Percentiles rank a stretch among this genome's conserved stretches.
phyloP scores from a whole-genome alignment of 2,888 invertebrate species.

The Andrena trimmerana region DNA sequence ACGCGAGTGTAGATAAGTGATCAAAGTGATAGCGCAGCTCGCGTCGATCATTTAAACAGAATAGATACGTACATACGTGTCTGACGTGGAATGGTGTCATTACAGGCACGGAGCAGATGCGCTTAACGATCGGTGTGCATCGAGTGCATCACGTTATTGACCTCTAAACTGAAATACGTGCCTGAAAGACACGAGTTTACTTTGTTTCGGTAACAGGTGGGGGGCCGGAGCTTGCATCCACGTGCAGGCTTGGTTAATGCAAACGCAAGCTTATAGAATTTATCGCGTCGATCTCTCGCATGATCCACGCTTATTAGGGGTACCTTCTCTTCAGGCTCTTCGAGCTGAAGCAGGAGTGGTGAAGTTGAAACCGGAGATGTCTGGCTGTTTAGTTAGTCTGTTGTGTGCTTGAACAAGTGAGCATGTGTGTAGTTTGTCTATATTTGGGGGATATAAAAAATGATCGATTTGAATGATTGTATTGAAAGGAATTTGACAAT shows the following conservation, averaged over 20 bases:
- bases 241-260: neutral
- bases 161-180: conserved; percentile 29
- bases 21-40: conserved; percentile 45
- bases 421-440: neutral
- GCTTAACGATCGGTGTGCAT: conserved; percentile 26
- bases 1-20: conserved; percentile 47
- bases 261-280: neutral
- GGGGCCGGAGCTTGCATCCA: neutral
- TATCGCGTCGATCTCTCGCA: neutral
- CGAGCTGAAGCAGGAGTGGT: neutral
- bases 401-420: neutral
- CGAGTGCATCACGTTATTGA: conserved; percentile 44
- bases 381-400: neutral
- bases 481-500: no score
- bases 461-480: no score
- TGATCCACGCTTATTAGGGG: neutral
- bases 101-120: conserved; percentile 37
- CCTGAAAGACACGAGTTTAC: neutral
- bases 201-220: conserved; percentile 9
- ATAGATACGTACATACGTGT: conserved; percentile 34
- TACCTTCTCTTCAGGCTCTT: conserved; percentile 1
- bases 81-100: conserved; percentile 1
- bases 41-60: conserved; percentile 45
- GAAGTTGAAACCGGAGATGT: neutral
- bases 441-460: no score